Percentiles rank a stretch among this genome's conserved stretches.
Conservation (phyloP, 1,140 invertebrate genomes). For the Wasmannia auropunctata region DNA sequence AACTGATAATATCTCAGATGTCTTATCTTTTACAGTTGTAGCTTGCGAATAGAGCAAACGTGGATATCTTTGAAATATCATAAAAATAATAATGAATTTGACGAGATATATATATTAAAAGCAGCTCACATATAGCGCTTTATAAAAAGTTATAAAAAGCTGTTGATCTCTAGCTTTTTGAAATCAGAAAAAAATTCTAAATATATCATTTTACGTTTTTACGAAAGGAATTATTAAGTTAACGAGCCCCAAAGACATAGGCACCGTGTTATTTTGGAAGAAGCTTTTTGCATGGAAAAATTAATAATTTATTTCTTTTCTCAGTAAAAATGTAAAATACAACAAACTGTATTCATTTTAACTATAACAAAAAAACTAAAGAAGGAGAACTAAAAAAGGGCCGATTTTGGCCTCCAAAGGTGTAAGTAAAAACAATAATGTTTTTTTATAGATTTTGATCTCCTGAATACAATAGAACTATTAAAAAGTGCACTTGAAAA, state of each 20-base stretch:
- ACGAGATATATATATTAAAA: not conserved
- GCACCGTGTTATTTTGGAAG: no score
- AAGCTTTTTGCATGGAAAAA: not conserved
- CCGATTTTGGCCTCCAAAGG: no score
- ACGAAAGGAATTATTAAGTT: not conserved
- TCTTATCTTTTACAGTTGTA: conserved; percentile 26
- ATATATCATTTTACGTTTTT: not conserved
- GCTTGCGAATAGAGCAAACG: not conserved
- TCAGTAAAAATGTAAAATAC: no score
- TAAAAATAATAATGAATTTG: not conserved
- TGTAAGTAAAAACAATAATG: no score
- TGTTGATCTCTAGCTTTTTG: not conserved
- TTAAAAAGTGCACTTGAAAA: no score
- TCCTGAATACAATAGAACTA: no score
- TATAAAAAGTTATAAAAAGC: not conserved
- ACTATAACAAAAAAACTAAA: not conserved
- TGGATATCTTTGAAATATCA: not conserved
- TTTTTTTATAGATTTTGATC: no score
- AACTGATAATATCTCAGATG: conserved; percentile 16
- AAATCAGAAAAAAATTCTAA: not conserved
- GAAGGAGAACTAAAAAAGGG: no score
- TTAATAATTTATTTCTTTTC: not conserved
- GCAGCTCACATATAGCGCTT: not conserved
- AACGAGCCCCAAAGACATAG: not conserved
- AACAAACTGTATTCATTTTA: not conserved